Percentiles rank a stretch among this genome's conserved stretches.
These are phyloP conservation scores for Procambarus virginalis DNA, from an alignment of 1,140 invertebrate genomes.

Conservation along the genomic window DNA sequence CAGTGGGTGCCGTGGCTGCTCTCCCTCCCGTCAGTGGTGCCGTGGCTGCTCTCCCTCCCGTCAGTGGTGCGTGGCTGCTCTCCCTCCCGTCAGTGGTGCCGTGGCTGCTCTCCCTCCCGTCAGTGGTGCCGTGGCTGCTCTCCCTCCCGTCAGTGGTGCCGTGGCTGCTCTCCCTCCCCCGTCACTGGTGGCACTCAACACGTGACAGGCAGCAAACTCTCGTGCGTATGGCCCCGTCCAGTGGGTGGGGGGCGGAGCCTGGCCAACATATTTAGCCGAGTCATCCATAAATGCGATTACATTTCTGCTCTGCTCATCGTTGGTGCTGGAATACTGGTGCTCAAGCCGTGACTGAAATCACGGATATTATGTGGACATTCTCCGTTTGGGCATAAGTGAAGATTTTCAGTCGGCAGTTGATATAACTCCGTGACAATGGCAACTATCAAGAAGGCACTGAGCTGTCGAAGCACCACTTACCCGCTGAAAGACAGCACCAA, in stretches of 20 bases:
- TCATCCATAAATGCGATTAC: not conserved
- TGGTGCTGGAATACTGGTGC: constrained; percentile 8
- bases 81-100: no score
- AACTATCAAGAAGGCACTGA: not conserved
- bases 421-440: not conserved
- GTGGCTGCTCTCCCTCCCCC: not conserved
- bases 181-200: not conserved
- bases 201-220: not conserved
- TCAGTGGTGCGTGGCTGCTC: no score
- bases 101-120: no score
- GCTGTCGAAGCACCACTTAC: constrained; percentile 8
- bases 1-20: no score
- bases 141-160: no score
- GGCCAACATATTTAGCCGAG: not conserved
- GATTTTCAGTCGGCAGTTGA: not conserved
- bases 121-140: no score
- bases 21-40: no score
- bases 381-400: not conserved
- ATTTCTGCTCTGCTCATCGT: not conserved
- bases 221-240: not conserved
- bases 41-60: no score
- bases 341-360: not conserved
- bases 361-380: not conserved
- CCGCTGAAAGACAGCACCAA: not conserved
- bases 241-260: not conserved